phyloP scores from a whole-genome alignment of 1,140 invertebrate genomes.

The Arctopsyche grandis region DNA sequence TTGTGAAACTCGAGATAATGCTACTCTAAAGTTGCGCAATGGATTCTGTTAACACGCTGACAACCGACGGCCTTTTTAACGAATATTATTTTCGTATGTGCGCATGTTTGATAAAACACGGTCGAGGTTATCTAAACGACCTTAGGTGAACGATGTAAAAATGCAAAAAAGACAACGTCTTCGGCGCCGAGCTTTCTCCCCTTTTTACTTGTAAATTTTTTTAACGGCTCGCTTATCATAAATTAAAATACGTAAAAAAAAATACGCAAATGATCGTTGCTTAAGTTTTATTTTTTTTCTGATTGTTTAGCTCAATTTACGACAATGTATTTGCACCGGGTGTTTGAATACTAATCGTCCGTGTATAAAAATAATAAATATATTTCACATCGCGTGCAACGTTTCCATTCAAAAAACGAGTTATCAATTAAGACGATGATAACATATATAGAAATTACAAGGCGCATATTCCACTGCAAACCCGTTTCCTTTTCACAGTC shows the following conservation, averaged over 20 bases:
- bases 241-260: constrained; percentile 3
- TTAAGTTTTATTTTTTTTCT: no score
- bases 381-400: background rate
- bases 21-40: background rate
- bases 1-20: no score
- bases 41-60: background rate
- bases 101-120: background rate
- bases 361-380: background rate
- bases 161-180: constrained; percentile 27
- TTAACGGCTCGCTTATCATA: constrained; percentile 12
- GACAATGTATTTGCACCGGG: no score
- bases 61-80: background rate
- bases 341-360: no score
- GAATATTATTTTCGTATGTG: background rate
- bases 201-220: constrained; percentile 27
- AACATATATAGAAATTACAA: no score
- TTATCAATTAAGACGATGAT: constrained; percentile 11
- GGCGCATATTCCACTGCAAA: no score
- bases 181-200: background rate
- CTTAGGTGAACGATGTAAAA: constrained; percentile 28
- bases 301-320: no score
- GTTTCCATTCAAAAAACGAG: constrained; percentile 7
- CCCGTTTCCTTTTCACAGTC: no score
- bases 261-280: no score
- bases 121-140: constrained; percentile 30